A percentile compares a stretch with the other conserved stretches of the same genome.
Conservation (phyloP, 2,888 invertebrate genomes). For the Cantharis rustica region DNA sequence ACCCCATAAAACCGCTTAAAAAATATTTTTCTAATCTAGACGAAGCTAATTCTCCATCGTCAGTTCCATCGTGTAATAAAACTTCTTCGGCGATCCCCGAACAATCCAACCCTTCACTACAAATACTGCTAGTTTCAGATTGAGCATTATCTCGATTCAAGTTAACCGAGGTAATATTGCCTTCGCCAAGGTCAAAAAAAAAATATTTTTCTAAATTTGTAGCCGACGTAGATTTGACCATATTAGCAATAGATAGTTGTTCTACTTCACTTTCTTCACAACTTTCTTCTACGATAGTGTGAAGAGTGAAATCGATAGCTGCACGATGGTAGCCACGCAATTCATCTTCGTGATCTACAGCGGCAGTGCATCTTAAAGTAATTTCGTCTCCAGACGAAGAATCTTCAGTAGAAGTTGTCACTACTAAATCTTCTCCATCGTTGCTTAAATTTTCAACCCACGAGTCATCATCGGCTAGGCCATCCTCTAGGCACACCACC, state of each 20-base stretch:
- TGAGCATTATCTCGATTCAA: constrained; percentile 65
- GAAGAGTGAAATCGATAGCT: constrained; percentile 85
- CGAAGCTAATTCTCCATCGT: constrained; percentile 77
- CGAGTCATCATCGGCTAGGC: constrained; percentile 86
- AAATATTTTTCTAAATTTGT: constrained; percentile 91
- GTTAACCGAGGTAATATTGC: constrained; percentile 61
- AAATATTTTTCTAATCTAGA: constrained; percentile 90
- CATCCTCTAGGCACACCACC: constrained; percentile 80
- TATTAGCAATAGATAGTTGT: constrained; percentile 60
- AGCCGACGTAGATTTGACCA: constrained; percentile 72
- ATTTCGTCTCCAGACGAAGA: constrained; percentile 75
- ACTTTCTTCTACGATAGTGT: constrained; percentile 92
- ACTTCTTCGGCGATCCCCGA: constrained; percentile 63
- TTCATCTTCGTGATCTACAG: constrained; percentile 76
- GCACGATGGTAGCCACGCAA: constrained; percentile 81
- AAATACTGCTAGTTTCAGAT: constrained; percentile 85
- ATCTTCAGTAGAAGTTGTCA: constrained; percentile 66
- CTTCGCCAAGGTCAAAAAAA: constrained; percentile 83
- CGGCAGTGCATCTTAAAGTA: constrained; percentile 60
- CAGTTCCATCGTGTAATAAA: constrained; percentile 53
- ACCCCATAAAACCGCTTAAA: constrained; percentile 82
- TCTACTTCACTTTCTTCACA: constrained; percentile 92
- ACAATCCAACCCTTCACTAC: constrained; percentile 82
- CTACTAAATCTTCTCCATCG: constrained; percentile 71
- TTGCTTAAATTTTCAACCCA: constrained; percentile 90